These are phyloP conservation scores for Limnephilus rhombicus DNA, from an alignment of 2,888 invertebrate species.

Conservation along the genomic window DNA sequence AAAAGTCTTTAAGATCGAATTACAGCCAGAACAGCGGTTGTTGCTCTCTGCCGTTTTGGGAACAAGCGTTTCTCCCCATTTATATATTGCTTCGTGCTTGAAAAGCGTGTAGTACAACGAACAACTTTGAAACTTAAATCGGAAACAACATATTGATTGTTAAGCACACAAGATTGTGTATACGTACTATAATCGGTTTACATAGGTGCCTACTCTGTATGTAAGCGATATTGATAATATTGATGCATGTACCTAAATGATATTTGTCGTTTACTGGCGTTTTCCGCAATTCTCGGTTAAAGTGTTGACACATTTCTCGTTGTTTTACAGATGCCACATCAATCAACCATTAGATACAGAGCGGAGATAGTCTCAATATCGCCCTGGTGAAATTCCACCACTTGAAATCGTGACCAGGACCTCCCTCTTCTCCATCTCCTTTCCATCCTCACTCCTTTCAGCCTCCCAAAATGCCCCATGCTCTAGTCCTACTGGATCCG, in stretches of 20 bases:
- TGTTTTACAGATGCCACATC: too few species aligned
- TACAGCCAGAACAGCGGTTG: background rate
- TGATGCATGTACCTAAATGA: too few species aligned
- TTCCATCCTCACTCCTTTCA: too few species aligned
- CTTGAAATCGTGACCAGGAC: too few species aligned
- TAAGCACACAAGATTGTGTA: background rate
- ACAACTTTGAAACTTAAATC: background rate
- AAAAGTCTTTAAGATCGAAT: constrained; percentile 14
- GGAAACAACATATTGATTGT: background rate
- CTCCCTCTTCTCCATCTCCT: too few species aligned
- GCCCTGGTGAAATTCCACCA: too few species aligned
- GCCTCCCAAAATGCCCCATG: too few species aligned
- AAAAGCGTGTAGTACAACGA: background rate
- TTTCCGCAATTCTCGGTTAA: background rate
- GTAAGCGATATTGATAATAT: background rate
- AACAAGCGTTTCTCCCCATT: background rate
- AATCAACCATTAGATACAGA: too few species aligned
- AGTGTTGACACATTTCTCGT: background rate
- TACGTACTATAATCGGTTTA: background rate
- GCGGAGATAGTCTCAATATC: too few species aligned
- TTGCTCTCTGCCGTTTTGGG: background rate
- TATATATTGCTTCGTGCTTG: background rate
- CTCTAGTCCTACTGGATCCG: too few species aligned
- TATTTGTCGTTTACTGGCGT: background rate
- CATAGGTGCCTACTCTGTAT: too few species aligned